These are phyloP conservation scores for Serrognathus titanus DNA, from an alignment of 2,888 invertebrate species.

Conservation along the genomic window DNA sequence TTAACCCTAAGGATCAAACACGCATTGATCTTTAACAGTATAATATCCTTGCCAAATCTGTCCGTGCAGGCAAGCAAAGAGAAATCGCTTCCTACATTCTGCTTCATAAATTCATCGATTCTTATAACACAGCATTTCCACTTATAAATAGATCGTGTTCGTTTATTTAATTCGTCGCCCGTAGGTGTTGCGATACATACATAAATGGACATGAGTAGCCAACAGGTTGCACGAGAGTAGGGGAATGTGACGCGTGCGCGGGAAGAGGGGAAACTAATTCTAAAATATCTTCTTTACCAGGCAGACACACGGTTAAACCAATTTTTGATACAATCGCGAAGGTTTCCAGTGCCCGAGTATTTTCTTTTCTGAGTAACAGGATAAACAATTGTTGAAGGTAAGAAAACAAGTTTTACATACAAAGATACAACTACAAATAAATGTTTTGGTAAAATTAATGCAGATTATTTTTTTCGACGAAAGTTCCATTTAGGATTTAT, in stretches of 20 bases:
- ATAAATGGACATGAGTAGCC: constrained; percentile 8
- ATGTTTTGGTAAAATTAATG: neutral
- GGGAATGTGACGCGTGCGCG: constrained; percentile 11
- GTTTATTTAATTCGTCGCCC: too few relatives aligned
- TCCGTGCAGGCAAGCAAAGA: too few relatives aligned
- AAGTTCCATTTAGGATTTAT: too few relatives aligned
- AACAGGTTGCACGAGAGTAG: constrained; percentile 12
- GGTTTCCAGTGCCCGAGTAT: constrained; percentile 17
- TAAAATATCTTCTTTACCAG: constrained; percentile 13
- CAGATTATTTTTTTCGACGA: neutral
- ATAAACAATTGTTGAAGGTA: neutral
- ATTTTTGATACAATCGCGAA: constrained; percentile 17
- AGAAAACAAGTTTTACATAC: neutral
- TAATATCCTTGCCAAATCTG: too few relatives aligned
- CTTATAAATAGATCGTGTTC: too few relatives aligned
- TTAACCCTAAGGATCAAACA: too few relatives aligned
- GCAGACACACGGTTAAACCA: constrained; percentile 7
- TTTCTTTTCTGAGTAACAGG: constrained; percentile 1
- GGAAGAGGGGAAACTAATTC: constrained; percentile 4
- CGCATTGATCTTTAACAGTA: too few relatives aligned
- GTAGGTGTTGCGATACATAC: constrained; percentile 10
- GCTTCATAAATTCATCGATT: too few relatives aligned
- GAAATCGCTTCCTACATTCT: too few relatives aligned
- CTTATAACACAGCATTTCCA: too few relatives aligned
- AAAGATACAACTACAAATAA: neutral